Conservation (phyloP, 2,113 vertebrate species). For the Sprattus sprattus region DNA sequence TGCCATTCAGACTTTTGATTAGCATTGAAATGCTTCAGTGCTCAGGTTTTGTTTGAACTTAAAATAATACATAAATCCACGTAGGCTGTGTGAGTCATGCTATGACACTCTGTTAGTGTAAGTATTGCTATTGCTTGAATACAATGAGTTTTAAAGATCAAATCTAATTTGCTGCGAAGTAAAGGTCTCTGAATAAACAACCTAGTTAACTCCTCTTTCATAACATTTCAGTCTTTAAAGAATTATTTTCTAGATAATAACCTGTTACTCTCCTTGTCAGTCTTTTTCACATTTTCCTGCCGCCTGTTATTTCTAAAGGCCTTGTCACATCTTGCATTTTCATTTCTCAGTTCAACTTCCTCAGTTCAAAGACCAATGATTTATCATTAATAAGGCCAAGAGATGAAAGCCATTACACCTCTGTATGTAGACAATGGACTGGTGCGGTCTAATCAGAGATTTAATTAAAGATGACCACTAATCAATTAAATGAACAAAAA, state of each 20-base stretch:
- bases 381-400: background rate
- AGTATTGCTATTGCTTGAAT: background rate
- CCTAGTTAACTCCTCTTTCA: background rate
- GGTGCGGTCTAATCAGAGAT: background rate
- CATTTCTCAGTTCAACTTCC: background rate
- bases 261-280: background rate
- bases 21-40: background rate
- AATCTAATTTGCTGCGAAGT: background rate
- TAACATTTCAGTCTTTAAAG: background rate
- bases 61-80: background rate
- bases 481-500: conserved; percentile 4
- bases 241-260: background rate
- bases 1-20: background rate
- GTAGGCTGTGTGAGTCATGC: background rate
- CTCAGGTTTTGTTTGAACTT: conserved; percentile 1
- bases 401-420: background rate
- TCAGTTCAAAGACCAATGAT: background rate
- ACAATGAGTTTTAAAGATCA: background rate
- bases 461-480: background rate
- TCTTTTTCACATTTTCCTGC: background rate
- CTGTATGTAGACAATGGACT: background rate
- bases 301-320: background rate
- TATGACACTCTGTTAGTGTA: background rate
- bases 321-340: background rate
- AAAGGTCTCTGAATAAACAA: background rate